phyloP scores from a whole-genome alignment of 2,888 invertebrate genomes.

The Meganola albula region DNA sequence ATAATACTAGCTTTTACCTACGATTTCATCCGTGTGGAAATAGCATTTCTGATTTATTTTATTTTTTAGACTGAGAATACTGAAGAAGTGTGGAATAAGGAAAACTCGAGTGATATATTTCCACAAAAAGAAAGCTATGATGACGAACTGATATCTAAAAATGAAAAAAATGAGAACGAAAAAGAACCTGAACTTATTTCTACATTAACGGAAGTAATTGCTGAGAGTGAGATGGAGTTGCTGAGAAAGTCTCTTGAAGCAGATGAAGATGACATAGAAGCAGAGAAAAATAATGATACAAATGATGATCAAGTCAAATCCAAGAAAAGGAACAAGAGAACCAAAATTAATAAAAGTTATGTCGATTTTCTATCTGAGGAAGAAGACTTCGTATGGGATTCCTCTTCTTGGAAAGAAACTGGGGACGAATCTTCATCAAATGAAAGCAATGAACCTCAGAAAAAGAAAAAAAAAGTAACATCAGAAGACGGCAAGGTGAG shows the following conservation, averaged over 20 bases:
- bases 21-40: too few relatives aligned
- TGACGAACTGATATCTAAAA: too few relatives aligned
- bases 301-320: not conserved
- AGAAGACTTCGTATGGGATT: conserved; percentile 10
- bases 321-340: conserved; percentile 4
- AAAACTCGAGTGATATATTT: too few relatives aligned
- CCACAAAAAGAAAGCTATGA: too few relatives aligned
- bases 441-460: not conserved
- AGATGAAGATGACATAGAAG: not conserved
- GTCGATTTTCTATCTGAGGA: conserved; percentile 11
- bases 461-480: not conserved
- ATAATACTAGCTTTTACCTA: too few relatives aligned
- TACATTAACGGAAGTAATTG: conserved; percentile 3
- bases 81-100: too few relatives aligned
- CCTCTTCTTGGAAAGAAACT: conserved; percentile 7
- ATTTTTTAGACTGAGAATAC: too few relatives aligned
- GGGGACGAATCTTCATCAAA: not conserved
- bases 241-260: conserved; percentile 8
- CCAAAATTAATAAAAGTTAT: conserved; percentile 9
- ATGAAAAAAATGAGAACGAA: too few relatives aligned
- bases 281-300: not conserved
- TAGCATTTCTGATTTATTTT: too few relatives aligned
- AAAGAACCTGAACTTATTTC: too few relatives aligned
- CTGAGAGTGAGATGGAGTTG: conserved; percentile 7
- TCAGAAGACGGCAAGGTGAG: conserved; percentile 1